Base-by-base conservation (phyloP, 1,140 invertebrate genomes). In the Homalodisca vitripennis region DNA sequence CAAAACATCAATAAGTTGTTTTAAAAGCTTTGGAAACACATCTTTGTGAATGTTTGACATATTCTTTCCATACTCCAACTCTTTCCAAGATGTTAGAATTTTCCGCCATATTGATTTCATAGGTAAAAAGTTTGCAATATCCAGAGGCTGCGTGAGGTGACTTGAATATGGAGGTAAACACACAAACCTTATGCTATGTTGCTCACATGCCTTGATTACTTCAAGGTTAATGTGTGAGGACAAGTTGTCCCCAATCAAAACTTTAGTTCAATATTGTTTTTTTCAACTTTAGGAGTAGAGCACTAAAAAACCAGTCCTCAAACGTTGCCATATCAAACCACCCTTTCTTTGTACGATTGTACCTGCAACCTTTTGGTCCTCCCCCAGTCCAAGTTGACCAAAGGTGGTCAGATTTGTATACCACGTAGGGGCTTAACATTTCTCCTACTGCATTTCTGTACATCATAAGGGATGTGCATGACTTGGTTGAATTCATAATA, bases 241-340 rank as follows among this genome's bases (percentile, higher is more conserved):
- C 46, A 81, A 74, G 69, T 80, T 80, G 66, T 80, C 80, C 14
- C 79, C 78, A 62, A 81, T 78, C 12, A 80, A 10, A 20, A 77
- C 74, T 71, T 79, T 79, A n/a, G 29, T 69, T 46, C 79, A 79
- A 17, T 60, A 31, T 62, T 70, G 31, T n/a, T 47, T 67, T 73
- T 72, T 74, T 74, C 3, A 73, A 34, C 67, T 71, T 68, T 31
- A 76, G 73, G 20, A 79, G 30, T 12, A 74, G 17, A 24, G 70
- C 53, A 26, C 48, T 67, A 6, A 41, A 53, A 71, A 80, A 76
- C 77, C 75, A 79, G 63, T 79, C 76, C 69, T 72, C 63, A 74
- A 81, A 79, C 27, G 55, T 71, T 22, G 30, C 20, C 29, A 29
- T 53, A 68, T 81, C 79, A 71, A 81, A 77, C 76, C 79, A 79